Evolutionary conservation across 1,140 invertebrate species (phyloP).

Genomic region (Drosophila trapezifrons): DNA sequence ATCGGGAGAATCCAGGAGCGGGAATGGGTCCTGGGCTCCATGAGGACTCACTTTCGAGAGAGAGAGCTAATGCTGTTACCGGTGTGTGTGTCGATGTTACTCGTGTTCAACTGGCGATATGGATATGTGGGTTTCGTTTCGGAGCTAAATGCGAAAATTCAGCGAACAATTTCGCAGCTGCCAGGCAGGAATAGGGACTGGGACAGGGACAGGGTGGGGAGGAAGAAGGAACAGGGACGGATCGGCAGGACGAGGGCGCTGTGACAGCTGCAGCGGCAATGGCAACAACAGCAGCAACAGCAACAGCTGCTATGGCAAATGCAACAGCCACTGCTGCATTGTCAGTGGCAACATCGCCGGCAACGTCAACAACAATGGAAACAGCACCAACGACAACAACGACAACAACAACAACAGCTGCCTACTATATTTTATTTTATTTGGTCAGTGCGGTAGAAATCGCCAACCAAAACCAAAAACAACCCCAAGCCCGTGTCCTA

Average conservation of each 20-base stretch:
- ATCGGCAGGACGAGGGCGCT: conserved; percentile 15
- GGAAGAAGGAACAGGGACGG: too few species aligned
- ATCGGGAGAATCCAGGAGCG: conserved; percentile 27
- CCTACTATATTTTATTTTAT: conserved; percentile 13
- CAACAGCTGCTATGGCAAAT: conserved; percentile 18
- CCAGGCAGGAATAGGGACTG: neutral
- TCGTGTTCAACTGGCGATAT: conserved; percentile 27
- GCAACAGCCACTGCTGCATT: conserved; percentile 4
- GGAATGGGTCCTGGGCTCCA: too few species aligned
- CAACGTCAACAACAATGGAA: neutral
- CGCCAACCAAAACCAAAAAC: conserved; percentile 14
- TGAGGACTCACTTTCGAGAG: neutral
- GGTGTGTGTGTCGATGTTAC: conserved; percentile 18
- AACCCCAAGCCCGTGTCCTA: conserved; percentile 7
- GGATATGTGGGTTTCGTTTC: conserved; percentile 23
- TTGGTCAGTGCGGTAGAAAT: conserved; percentile 22
- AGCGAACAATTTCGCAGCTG: conserved; percentile 20
- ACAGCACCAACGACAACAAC: neutral
- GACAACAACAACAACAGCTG: conserved; percentile 20
- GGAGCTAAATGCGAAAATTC: conserved; percentile 16
- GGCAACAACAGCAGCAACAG: conserved; percentile 23
- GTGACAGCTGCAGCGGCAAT: conserved; percentile 25
- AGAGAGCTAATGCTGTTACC: neutral
- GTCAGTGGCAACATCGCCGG: conserved; percentile 10
- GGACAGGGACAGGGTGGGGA: conserved; percentile 1